Conservation (phyloP, 1,140 invertebrate genomes). For the Trypoxylus dichotomus region DNA sequence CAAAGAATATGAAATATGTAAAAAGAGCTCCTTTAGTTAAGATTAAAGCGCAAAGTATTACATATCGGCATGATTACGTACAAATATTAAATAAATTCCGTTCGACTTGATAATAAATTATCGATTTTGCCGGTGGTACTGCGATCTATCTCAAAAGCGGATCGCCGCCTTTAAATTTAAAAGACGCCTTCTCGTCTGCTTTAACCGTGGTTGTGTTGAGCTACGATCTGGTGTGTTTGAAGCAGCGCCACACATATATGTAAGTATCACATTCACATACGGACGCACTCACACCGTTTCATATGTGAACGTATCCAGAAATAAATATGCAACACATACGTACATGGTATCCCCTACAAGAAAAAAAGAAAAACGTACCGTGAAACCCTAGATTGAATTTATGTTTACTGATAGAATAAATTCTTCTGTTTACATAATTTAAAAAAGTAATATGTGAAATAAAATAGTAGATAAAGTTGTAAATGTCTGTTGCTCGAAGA, state of each 20-base stretch:
- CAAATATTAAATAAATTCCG: constrained; percentile 30
- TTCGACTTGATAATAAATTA: constrained; percentile 35
- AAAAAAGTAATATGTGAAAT: constrained; percentile 23
- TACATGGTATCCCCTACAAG: neutral
- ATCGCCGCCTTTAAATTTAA: constrained; percentile 39
- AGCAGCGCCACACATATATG: neutral
- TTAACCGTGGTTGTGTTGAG: neutral
- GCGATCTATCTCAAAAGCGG: constrained; percentile 35
- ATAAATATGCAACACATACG: neutral
- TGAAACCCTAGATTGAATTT: constrained; percentile 22
- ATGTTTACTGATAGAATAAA: constrained; percentile 16
- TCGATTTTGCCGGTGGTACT: constrained; percentile 35
- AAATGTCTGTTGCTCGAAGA: neutral
- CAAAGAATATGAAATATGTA: no score
- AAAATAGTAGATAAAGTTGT: constrained; percentile 18
- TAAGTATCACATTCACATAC: neutral
- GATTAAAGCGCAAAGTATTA: neutral
- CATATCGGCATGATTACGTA: constrained; percentile 34
- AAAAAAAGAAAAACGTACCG: neutral
- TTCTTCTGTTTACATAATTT: constrained; percentile 23
- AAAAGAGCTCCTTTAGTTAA: neutral
- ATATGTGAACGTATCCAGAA: neutral
- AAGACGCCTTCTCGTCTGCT: constrained; percentile 32
- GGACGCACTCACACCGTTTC: neutral
- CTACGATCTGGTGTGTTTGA: neutral